phyloP scores from a whole-genome alignment of 2,113 vertebrate species.

The Zosterops borbonicus region DNA sequence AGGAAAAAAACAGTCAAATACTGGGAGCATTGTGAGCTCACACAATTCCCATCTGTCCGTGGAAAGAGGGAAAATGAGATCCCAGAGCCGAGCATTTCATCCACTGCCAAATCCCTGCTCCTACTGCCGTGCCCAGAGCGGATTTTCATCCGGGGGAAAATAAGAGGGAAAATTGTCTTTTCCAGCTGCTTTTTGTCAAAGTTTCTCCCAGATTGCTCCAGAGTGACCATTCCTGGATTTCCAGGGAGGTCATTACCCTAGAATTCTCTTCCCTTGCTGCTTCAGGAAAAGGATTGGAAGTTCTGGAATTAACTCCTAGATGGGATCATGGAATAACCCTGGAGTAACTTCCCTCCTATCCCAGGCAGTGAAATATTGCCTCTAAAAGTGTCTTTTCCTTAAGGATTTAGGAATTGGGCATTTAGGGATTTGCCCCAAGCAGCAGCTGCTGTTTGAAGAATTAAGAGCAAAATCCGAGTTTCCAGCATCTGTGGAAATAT shows the following conservation, averaged over 20 bases:
- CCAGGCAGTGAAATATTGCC: not conserved
- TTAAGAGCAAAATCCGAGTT: not conserved
- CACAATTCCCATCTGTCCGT: slow-evolving; percentile 55
- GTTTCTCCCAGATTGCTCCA: not conserved
- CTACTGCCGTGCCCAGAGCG: not conserved
- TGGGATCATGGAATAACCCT: not conserved
- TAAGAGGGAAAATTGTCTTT: slow-evolving; percentile 40
- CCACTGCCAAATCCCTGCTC: slow-evolving; percentile 15
- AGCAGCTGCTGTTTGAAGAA: slow-evolving; percentile 21
- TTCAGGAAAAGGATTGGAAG: not conserved
- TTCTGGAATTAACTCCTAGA: not conserved
- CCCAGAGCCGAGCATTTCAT: not conserved
- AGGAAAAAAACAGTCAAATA: not conserved
- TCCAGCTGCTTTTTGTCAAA: slow-evolving; percentile 48
- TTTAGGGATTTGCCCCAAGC: slow-evolving; percentile 15
- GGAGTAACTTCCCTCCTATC: not conserved
- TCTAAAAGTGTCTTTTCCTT: not conserved
- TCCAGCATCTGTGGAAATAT: not conserved
- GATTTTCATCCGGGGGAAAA: not conserved
- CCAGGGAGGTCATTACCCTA: not conserved
- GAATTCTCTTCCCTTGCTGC: not conserved
- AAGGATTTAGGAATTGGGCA: slow-evolving; percentile 35
- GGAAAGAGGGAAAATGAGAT: slow-evolving; percentile 35
- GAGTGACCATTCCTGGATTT: not conserved
- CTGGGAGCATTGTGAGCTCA: not conserved